Evolutionary conservation across 2,113 vertebrate species (phyloP).

Genomic region (Calonectris borealis): DNA sequence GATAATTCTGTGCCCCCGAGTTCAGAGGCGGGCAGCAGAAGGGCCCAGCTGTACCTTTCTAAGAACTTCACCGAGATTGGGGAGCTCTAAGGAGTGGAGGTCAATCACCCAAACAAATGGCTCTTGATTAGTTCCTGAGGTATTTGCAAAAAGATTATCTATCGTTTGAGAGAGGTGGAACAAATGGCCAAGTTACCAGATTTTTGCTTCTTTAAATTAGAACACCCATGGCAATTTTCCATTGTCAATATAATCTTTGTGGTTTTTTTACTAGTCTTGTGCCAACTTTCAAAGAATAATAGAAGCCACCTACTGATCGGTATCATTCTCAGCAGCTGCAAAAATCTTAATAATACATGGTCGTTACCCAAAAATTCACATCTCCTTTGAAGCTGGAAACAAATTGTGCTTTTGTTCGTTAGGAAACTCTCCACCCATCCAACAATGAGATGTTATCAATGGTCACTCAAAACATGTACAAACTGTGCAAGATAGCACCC

Average conservation of each 20-base stretch:
- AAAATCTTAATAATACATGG: neutral
- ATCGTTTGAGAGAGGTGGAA: neutral
- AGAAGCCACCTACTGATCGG: neutral
- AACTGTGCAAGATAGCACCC: neutral
- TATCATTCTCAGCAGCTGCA: neutral
- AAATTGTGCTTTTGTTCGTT: neutral
- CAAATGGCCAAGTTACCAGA: neutral
- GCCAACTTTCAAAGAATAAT: constrained; percentile 12
- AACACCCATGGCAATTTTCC: neutral
- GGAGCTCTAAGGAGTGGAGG: neutral
- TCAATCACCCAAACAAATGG: neutral
- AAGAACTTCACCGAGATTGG: neutral
- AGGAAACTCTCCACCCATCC: constrained; percentile 21
- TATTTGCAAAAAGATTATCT: neutral
- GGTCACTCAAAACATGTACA: neutral
- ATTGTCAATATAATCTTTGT: neutral
- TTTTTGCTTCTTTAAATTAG: neutral
- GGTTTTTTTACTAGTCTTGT: neutral
- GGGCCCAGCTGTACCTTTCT: neutral
- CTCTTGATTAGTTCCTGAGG: neutral
- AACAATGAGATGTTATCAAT: neutral
- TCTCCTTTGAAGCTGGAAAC: neutral
- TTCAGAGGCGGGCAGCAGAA: neutral
- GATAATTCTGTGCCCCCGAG: neutral
- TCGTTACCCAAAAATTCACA: neutral